Evolutionary conservation across 2,888 invertebrate species (phyloP).

Genomic region (Cacoxenus indagator): DNA sequence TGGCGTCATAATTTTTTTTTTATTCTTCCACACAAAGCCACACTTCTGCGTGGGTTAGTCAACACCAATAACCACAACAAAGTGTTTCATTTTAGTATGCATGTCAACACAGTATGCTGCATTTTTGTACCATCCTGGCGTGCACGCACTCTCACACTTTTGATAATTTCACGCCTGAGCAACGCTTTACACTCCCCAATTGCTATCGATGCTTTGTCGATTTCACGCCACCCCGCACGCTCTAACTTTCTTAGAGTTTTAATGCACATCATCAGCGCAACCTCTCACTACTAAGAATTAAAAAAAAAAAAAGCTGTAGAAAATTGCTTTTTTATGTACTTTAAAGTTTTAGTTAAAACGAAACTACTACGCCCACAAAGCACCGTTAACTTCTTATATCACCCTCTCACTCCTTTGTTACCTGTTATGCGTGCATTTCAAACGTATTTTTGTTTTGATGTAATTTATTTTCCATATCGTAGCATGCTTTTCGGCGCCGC

Average conservation of each 20-base stretch:
- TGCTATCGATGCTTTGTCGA: no score
- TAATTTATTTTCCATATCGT: conserved; percentile 30
- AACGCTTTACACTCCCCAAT: no score
- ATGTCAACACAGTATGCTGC: background rate
- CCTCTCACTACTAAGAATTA: background rate
- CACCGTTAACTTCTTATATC: no score
- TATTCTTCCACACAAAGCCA: conserved; percentile 1
- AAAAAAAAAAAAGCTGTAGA: conserved; percentile 20
- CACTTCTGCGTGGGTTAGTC: conserved; percentile 9
- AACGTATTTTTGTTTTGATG: no score
- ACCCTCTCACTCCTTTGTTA: no score
- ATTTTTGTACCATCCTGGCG: background rate
- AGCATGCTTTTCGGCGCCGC: conserved; percentile 33
- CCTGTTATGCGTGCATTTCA: no score
- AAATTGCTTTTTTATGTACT: conserved; percentile 55
- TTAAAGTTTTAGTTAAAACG: conserved; percentile 59
- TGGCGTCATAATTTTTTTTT: conserved; percentile 31
- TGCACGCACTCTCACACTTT: conserved; percentile 25
- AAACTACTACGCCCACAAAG: no score
- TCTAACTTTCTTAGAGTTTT: background rate
- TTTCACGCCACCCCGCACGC: no score
- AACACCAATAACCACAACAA: no score
- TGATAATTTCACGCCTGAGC: conserved; percentile 48
- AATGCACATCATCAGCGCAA: no score
- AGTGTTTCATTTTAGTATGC: background rate